phyloP scores from a whole-genome alignment of 2,888 invertebrate genomes.

The Sclerodermus sp. region DNA sequence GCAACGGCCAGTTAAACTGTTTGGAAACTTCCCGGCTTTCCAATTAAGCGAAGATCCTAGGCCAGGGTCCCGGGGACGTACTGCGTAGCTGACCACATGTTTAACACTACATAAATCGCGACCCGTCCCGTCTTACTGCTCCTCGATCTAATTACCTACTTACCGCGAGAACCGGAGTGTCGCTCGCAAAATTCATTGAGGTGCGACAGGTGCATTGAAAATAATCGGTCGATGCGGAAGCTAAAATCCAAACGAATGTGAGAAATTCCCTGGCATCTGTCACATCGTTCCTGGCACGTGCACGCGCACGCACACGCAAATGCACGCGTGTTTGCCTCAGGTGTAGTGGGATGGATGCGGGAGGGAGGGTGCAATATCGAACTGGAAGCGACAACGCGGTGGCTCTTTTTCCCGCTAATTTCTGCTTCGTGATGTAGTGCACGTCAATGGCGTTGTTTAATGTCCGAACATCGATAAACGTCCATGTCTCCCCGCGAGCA shows the following conservation, averaged over 20 bases:
- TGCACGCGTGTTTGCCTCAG: no score
- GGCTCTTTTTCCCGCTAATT: slow-evolving; percentile 18
- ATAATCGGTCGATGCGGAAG: background rate
- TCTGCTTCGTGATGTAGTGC: slow-evolving; percentile 23
- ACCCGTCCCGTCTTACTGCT: slow-evolving; percentile 45
- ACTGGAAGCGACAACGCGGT: slow-evolving; percentile 7
- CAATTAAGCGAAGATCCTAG: slow-evolving; percentile 56
- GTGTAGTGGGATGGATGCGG: no score
- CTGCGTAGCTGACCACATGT: slow-evolving; percentile 49
- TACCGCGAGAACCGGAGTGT: background rate
- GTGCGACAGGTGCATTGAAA: background rate
- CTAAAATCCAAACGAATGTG: no score
- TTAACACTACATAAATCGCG: slow-evolving; percentile 57
- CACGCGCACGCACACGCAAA: slow-evolving; percentile 3
- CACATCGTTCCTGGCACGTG: background rate
- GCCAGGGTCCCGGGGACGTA: slow-evolving; percentile 43
- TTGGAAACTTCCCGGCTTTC: slow-evolving; percentile 56
- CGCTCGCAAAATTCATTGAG: background rate
- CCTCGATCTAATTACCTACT: slow-evolving; percentile 49
- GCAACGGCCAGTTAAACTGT: slow-evolving; percentile 56
- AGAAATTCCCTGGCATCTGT: no score
- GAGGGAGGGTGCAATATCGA: no score
- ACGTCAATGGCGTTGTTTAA: slow-evolving; percentile 45
- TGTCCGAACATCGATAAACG: slow-evolving; percentile 52
- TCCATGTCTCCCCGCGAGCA: slow-evolving; percentile 44